A percentile compares a stretch with the other conserved stretches of the same genome.
Evolutionary conservation across 2,888 invertebrate species (phyloP).

Genomic region (Himalopsyche kuldschensis): DNA sequence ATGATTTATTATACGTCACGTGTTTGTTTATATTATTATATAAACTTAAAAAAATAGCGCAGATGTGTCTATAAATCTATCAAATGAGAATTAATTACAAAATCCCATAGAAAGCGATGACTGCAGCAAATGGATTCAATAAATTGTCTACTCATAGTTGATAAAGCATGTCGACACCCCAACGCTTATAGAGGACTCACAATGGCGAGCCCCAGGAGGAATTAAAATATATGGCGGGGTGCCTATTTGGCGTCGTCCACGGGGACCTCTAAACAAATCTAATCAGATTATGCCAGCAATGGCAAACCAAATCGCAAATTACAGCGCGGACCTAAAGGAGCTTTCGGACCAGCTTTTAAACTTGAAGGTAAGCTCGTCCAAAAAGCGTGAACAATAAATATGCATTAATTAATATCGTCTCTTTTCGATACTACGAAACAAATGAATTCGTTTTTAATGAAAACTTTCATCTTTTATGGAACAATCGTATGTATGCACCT

Average conservation of each 20-base stretch:
- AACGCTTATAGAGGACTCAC: constrained; percentile 1
- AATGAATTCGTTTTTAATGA: too few species aligned
- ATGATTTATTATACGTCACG: neutral
- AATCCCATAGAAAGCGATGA: constrained; percentile 9
- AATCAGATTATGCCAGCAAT: constrained; percentile 30
- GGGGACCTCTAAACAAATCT: constrained; percentile 31
- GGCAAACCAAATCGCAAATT: neutral
- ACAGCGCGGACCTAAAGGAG: neutral
- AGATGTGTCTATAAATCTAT: neutral
- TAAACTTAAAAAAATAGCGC: neutral
- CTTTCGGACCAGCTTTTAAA: neutral
- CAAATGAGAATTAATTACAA: constrained; percentile 19
- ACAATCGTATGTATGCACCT: too few species aligned
- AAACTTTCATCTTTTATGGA: too few species aligned
- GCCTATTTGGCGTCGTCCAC: neutral
- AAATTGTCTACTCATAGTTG: constrained; percentile 15
- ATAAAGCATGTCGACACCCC: constrained; percentile 23
- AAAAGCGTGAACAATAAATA: neutral
- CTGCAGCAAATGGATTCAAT: constrained; percentile 16
- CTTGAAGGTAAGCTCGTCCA: too few species aligned
- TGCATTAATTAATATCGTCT: neutral
- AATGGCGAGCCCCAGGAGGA: constrained; percentile 12
- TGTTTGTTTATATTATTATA: neutral
- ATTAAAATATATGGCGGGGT: constrained; percentile 26
- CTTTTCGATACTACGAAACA: too few species aligned